These are phyloP conservation scores for Perca flavescens DNA, from an alignment of 2,113 vertebrate species.

Conservation along the genomic window DNA sequence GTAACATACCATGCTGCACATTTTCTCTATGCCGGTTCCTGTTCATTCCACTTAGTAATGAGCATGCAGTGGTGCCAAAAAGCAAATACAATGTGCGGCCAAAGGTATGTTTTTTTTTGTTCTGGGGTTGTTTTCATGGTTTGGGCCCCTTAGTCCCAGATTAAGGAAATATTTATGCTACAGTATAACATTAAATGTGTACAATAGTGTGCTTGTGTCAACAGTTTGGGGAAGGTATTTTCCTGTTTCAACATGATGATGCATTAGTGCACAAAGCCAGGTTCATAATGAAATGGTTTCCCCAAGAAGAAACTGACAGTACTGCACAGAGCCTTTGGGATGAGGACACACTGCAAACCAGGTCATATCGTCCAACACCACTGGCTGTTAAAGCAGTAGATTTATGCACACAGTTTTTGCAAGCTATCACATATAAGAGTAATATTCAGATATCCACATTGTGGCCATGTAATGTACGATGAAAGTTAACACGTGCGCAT, in stretches of 20 bases:
- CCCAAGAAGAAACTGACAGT: neutral
- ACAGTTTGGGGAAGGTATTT: neutral
- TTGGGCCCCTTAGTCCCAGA: neutral
- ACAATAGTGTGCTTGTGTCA: neutral
- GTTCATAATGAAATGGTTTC: neutral
- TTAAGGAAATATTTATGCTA: neutral
- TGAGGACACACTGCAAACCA: neutral
- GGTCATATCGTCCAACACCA: neutral
- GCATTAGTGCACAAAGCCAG: neutral
- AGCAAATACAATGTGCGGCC: neutral
- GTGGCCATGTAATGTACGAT: neutral
- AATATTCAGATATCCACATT: neutral
- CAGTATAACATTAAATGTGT: neutral
- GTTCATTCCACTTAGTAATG: neutral
- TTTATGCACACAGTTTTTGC: neutral
- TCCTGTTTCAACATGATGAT: neutral
- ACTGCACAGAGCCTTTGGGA: neutral
- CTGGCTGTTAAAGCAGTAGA: neutral
- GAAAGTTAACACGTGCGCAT: neutral
- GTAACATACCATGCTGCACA: neutral
- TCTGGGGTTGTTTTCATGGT: constrained; percentile 1
- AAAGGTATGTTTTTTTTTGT: neutral
- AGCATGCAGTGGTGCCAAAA: constrained; percentile 19
- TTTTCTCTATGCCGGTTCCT: neutral
- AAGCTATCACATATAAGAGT: constrained; percentile 12